phyloP scores from a whole-genome alignment of 2,888 invertebrate species.

The Agrilus biguttatus region DNA sequence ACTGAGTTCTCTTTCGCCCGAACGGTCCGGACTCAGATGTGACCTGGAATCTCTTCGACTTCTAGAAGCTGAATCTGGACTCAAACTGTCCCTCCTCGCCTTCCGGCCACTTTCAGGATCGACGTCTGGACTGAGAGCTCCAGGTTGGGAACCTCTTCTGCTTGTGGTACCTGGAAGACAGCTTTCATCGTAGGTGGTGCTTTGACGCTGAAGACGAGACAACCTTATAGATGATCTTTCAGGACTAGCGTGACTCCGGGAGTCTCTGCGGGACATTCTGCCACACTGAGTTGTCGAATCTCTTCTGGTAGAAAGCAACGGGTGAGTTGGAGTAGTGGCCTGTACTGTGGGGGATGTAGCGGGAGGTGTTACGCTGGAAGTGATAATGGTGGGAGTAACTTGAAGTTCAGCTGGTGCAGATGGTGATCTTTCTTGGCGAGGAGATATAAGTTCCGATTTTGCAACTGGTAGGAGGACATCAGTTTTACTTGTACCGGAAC shows the following conservation, averaged over 20 bases:
- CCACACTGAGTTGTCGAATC: slow-evolving; percentile 80
- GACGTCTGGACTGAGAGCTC: slow-evolving; percentile 66
- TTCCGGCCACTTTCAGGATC: slow-evolving; percentile 48
- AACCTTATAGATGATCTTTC: slow-evolving; percentile 37
- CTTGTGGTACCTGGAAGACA: slow-evolving; percentile 47
- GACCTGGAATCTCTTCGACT: slow-evolving; percentile 61
- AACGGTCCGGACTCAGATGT: slow-evolving; percentile 66
- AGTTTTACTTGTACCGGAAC: no score
- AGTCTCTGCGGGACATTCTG: slow-evolving; percentile 47
- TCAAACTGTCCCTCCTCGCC: slow-evolving; percentile 73
- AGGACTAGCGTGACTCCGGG: slow-evolving; percentile 49
- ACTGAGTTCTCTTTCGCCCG: slow-evolving; percentile 66
- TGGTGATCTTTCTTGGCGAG: slow-evolving; percentile 12
- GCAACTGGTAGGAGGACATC: slow-evolving; percentile 5
- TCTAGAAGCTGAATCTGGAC: slow-evolving; percentile 75
- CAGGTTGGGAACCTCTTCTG: slow-evolving; percentile 69
- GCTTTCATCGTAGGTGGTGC: slow-evolving; percentile 79
- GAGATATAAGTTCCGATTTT: slow-evolving; percentile 14
- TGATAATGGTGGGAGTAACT: slow-evolving; percentile 63
- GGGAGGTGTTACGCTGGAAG: slow-evolving; percentile 70
- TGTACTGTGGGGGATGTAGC: slow-evolving; percentile 60
- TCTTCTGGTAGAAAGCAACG: slow-evolving; percentile 41
- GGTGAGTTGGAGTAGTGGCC: slow-evolving; percentile 36
- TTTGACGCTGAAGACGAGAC: slow-evolving; percentile 59
- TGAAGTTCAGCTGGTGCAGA: slow-evolving; percentile 28